Conservation (phyloP, 2,888 invertebrate species). For the Athrips mouffetella region DNA sequence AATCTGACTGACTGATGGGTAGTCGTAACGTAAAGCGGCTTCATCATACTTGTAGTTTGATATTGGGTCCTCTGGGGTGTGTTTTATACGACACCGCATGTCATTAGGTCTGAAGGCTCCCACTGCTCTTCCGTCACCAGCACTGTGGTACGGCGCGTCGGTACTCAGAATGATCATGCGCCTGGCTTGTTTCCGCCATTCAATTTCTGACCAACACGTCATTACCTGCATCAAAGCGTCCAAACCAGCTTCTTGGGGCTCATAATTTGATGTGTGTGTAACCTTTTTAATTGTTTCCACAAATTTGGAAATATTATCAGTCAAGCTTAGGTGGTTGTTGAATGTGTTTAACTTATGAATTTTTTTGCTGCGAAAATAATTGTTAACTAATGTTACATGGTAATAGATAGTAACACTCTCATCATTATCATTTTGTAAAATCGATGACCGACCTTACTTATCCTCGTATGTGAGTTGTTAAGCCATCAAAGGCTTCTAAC, state of each 20-base stretch:
- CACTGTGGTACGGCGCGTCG: slow-evolving; percentile 88
- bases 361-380: not conserved
- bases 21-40: slow-evolving; percentile 76
- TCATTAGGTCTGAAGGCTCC: slow-evolving; percentile 84
- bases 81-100: slow-evolving; percentile 82
- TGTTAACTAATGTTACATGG: too few relatives aligned
- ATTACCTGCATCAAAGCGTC: slow-evolving; percentile 94
- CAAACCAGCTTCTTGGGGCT: slow-evolving; percentile 89
- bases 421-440: too few relatives aligned
- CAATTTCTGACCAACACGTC: slow-evolving; percentile 81
- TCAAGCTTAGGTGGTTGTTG: slow-evolving; percentile 84
- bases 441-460: too few relatives aligned
- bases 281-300: slow-evolving; percentile 16
- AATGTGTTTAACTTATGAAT: slow-evolving; percentile 51
- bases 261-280: slow-evolving; percentile 74
- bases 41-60: slow-evolving; percentile 66
- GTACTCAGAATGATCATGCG: slow-evolving; percentile 87
- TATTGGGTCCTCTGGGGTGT: too few relatives aligned
- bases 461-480: too few relatives aligned
- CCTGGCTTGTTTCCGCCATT: slow-evolving; percentile 85
- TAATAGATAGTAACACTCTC: too few relatives aligned
- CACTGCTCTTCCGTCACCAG: slow-evolving; percentile 88
- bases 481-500: too few relatives aligned
- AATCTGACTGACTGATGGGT: slow-evolving; percentile 87
- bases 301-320: slow-evolving; percentile 71